Evolutionary conservation across 2,113 vertebrate genomes (phyloP), one percentile per base, ranked within the genome.

Genomic region (Sinocyclocheilus grahami): DNA sequence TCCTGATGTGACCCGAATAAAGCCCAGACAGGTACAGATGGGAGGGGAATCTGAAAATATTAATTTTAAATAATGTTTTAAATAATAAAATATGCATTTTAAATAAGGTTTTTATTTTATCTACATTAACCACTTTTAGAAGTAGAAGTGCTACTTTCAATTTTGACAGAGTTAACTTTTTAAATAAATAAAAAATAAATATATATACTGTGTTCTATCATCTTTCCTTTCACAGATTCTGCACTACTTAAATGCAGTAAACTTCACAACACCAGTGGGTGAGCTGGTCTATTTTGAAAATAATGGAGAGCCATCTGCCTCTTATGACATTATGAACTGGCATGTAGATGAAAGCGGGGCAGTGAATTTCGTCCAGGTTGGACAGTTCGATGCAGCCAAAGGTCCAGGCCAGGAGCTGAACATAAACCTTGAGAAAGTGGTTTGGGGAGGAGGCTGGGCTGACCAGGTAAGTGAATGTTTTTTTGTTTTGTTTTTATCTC

Each of bases 241-340:
- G 3, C 79, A 90, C 24, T 92, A 92, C 67, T 82, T 94, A 18
- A 89, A 88, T 60, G 2, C 71, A 37, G 90, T 93, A 27, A 91
- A 92, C 84, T 92, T 91, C 75, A 91, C 91, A 48, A 92, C 88
- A 69, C 89, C 84, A 51, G 71, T 91, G 22, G 91, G 91, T 24
- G 92, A 93, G 24, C 60, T 67, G 14, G n/a, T 82, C 16, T 82
- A 82, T 67, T 67, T 82, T 67, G 79, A 82, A 82, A n/a, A 82
- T n/a, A 93, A 92, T 5, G 89, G 91, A 20, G 89, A 94, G 69
- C 91, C 89, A 6, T 83, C 87, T 46, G 91, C 92, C 75, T 91
- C 90, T 4, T 92, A 92, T 60, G 92, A 94, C 86, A 91, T 93
- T 33, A 90, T 94, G 71, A 93, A 91, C 87, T 94, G 94, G 91